These are phyloP conservation scores for Pseudopipra pipra DNA, from an alignment of 2,113 vertebrate genomes.

Conservation along the genomic window DNA sequence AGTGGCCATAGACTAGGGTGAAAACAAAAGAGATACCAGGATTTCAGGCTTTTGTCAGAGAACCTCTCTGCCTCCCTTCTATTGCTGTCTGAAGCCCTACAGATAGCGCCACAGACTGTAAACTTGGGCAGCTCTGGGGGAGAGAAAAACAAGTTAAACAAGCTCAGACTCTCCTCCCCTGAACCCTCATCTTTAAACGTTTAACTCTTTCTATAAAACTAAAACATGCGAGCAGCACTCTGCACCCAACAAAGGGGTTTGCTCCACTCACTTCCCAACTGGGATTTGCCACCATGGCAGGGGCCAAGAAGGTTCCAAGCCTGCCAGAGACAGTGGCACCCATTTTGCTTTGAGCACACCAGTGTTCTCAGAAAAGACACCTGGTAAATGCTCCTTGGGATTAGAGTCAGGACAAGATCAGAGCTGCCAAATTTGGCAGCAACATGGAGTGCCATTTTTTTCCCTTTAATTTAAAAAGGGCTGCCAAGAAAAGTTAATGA, in stretches of 20 bases:
- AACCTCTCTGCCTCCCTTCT: slow-evolving; percentile 72
- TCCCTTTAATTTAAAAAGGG: slow-evolving; percentile 12
- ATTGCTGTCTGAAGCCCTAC: slow-evolving; percentile 59
- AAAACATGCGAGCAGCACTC: background rate
- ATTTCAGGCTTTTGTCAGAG: slow-evolving; percentile 71
- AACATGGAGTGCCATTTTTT: background rate
- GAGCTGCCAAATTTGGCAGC: slow-evolving; percentile 48
- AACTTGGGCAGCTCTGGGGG: slow-evolving; percentile 50
- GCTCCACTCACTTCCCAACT: background rate
- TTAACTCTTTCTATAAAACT: slow-evolving; percentile 35
- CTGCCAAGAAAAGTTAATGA: slow-evolving; percentile 55
- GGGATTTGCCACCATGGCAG: accelerated
- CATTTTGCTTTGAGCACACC: background rate
- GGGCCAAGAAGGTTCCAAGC: too few species aligned
- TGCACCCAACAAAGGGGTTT: background rate
- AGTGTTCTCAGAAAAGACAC: background rate
- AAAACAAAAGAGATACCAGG: slow-evolving; percentile 78
- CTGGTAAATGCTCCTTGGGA: background rate
- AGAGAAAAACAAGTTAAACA: slow-evolving; percentile 67
- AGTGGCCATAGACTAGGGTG: slow-evolving; percentile 77
- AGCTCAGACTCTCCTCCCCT: slow-evolving; percentile 47
- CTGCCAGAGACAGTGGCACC: background rate
- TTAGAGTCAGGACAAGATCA: slow-evolving; percentile 48
- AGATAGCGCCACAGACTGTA: slow-evolving; percentile 63
- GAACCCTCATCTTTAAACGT: background rate